Base-by-base conservation (phyloP, 2,888 invertebrate species). In the Eupithecia dodoneata region DNA sequence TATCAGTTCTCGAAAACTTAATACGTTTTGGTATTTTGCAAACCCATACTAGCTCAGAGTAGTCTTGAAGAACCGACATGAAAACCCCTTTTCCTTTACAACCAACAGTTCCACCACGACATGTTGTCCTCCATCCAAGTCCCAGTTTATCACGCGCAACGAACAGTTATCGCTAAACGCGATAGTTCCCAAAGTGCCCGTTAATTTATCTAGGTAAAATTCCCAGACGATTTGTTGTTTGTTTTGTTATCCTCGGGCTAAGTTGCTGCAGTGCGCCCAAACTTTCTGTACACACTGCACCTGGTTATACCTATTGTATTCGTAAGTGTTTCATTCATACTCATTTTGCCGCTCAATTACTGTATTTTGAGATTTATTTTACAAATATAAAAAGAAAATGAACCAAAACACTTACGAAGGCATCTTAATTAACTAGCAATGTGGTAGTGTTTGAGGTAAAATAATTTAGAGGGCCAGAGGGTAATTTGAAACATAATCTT, bases 151-250 rank as follows among this genome's bases (percentile, higher is more conserved):
- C 81, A 78, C 78, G 70, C 59, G 63, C 77, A 65, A 73, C 66
- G 59, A 75, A 78, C 73, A 55, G 76, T 79, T 82, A 80, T 80
- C 79, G 77, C 74, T 76, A 76, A 80, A 80, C 75, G 80, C 71
- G 13, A 75, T 76, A 73, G 74, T 76, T 77, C 79, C 78, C 75
- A 74, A 71, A 81, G 79, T 70, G 73, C 71, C 74, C 45, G 77
- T 79, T 76, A 72, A 63, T 78, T 77, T 75, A 75, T 75, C 65
- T 30, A 66, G 72, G 75, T 79, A 47, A 55, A 77, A 78, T 78
- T 76, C 49, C 65, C 65, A 75, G 75, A 81, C 75, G 75, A 77
- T 74, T 71, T 74, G 42, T 41, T 78, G 71, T 78, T 73, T 78
- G 72, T 71, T 59, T 63, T 73, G 45, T 9, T 52, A 47, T 69